Evolutionary conservation across 2,888 invertebrate genomes (phyloP).

Genomic region (Choreutis nemorana): DNA sequence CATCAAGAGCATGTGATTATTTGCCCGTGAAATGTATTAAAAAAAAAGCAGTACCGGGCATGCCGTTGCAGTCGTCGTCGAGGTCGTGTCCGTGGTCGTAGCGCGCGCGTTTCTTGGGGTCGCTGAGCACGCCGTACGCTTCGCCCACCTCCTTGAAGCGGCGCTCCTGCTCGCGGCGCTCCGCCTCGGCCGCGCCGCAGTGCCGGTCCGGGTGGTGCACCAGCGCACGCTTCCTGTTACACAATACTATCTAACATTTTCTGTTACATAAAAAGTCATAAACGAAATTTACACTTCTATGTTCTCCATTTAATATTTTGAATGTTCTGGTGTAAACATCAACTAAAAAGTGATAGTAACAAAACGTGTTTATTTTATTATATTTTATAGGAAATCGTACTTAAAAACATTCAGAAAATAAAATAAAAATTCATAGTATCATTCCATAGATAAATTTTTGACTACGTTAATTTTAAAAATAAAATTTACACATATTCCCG

Average conservation of each 20-base stretch:
- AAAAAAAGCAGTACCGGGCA: conserved; percentile 55
- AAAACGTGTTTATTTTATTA: no score
- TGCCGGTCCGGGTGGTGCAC: conserved; percentile 96
- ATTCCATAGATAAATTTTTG: no score
- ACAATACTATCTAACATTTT: conserved; percentile 4
- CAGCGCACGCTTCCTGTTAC: conserved; percentile 78
- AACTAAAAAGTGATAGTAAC: no score
- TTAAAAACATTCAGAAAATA: background rate
- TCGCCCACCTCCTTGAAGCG: conserved; percentile 97
- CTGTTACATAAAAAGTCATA: background rate
- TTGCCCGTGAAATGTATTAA: no score
- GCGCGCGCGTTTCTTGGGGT: conserved; percentile 86
- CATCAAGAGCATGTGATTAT: no score
- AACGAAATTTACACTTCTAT: background rate
- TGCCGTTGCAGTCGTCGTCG: conserved; percentile 71
- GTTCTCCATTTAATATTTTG: background rate
- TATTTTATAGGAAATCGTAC: no score
- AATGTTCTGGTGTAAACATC: no score
- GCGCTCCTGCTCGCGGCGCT: conserved; percentile 90
- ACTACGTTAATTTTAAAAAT: no score
- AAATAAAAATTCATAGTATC: no score
- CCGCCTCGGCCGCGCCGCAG: conserved; percentile 82
- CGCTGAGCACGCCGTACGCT: conserved; percentile 91
- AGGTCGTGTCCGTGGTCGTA: conserved; percentile 93
- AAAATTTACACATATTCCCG: no score